Evolutionary conservation across 2,888 invertebrate genomes (phyloP), one percentile per base, ranked within the genome.

Genomic region (Tiliacea aurago): DNA sequence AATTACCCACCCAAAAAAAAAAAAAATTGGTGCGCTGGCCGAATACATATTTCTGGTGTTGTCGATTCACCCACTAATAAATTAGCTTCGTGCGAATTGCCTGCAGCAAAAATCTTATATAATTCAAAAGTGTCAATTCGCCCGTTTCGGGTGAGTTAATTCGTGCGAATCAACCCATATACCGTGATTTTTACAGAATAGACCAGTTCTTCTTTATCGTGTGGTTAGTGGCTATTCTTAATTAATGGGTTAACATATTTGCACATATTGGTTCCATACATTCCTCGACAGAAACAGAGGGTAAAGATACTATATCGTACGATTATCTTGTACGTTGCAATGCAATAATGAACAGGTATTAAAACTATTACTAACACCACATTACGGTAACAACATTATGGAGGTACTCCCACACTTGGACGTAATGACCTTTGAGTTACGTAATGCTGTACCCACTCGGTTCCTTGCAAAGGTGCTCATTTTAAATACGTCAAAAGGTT

Each of bases 371-470:
- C 80, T 75, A 65, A 84, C 74, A 73, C 84, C 73, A 82, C 81
- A 84, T 80, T 84, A 78, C 70, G 79, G 68, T 66, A 4, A 23
- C 43, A 23, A 45, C 41, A 49, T 72, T 84, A 77, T 73, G 74
- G 43, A 56, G 73, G 78, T 80, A 87, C 86, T 88, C 88, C 87
- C 84, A 89, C 89, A 89, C 85, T 85, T 78, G 72, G 74, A 73
- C 78, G 66, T 87, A 86, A 89, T 89, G 84, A 89, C 86, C 90
- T 87, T 89, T 85, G 79, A 71, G 80, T 90, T 89, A 86, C 86
- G 88, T 87, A 89, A 90, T 81, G 73, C 70, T 82, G 84, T 85
- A 84, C 73, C 73, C 73, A 75, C 80, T 41, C 80, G 81, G 81
- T 76, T 85, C 76, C 78, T 83, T 79, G 58, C 76, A 71, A 71